Evolutionary conservation across 2,888 invertebrate species (phyloP), one percentile per base, ranked within the genome.

Genomic region (Sphinx pinastri): DNA sequence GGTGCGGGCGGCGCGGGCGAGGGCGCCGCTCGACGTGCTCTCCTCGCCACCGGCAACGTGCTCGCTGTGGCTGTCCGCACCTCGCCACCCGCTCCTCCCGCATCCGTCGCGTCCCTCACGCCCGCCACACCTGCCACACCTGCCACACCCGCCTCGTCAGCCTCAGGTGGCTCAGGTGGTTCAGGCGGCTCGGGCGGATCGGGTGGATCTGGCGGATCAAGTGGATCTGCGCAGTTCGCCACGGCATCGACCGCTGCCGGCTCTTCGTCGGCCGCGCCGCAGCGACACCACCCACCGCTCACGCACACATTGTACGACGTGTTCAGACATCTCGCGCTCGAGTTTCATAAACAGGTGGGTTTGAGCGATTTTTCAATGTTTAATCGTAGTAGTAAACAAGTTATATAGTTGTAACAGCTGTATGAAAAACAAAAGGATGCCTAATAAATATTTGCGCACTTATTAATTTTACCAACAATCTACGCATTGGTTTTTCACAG

Each of bases 1-100:
- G 95, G 96, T 52, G 95, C 95, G 70, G 96, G 97, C 16, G 98
- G 98, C 86, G 96, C 97, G 25, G 98, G 98, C 86, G 96, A 97
- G 63, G 95, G 96, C 59, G 91, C 97, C 19, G 93, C 98, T 47
- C 95, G 97, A 72, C 95, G 97, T 81, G 94, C 97, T 75, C 95
- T 96, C 67, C 95, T 96, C 55, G 93, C 95, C 47, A 96, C 96
- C 67, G 95, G 95, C 63, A 95, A 95, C 70, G 95, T 95, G 74
- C 89, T 96, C 67, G 82, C 86, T 69, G 77, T 85, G 31, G 83
- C 91, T 69, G 78, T 91, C 74, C 94, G 92, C 67, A 89, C 84
- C 49, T 74, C 83, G 76, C 70, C 71, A 71, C 68, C 76, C 82
- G 38, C 73, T 71, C 72, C 79, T 76, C 74, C 82, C 76, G 68